phyloP scores from a whole-genome alignment of 1,140 invertebrate genomes.

The Dermatophagoides farinae region DNA sequence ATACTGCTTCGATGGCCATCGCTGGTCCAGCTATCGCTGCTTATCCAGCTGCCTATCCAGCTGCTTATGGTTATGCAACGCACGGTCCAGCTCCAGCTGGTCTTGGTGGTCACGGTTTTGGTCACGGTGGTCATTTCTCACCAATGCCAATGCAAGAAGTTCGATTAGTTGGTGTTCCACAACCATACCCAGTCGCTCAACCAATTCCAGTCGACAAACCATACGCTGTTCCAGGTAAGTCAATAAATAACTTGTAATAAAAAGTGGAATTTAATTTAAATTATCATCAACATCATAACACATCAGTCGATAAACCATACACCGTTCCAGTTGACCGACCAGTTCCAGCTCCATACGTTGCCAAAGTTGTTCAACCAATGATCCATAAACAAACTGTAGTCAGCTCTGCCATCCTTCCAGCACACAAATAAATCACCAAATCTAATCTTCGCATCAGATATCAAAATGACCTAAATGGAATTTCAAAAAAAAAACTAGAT shows the following conservation, averaged over 20 bases:
- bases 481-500: too few species aligned
- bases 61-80: not conserved
- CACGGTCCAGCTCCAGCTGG: not conserved
- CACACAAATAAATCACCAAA: not conserved
- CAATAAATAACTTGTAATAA: too few species aligned
- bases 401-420: not conserved
- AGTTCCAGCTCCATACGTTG: not conserved
- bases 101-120: not conserved
- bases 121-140: not conserved
- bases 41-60: not conserved
- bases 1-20: not conserved
- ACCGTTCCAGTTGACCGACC: constrained; percentile 1
- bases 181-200: not conserved
- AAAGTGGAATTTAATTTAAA: too few species aligned
- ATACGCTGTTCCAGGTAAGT: not conserved
- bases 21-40: not conserved
- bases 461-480: too few species aligned
- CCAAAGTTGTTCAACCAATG: constrained; percentile 4
- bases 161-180: constrained; percentile 4
- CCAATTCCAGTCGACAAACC: constrained; percentile 7
- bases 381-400: constrained; percentile 2
- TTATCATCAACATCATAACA: too few species aligned
- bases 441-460: too few species aligned
- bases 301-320: not conserved
- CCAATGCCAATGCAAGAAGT: not conserved